Evolutionary conservation across 2,113 vertebrate genomes (phyloP).

Genomic region (Marcusenius ussheri): DNA sequence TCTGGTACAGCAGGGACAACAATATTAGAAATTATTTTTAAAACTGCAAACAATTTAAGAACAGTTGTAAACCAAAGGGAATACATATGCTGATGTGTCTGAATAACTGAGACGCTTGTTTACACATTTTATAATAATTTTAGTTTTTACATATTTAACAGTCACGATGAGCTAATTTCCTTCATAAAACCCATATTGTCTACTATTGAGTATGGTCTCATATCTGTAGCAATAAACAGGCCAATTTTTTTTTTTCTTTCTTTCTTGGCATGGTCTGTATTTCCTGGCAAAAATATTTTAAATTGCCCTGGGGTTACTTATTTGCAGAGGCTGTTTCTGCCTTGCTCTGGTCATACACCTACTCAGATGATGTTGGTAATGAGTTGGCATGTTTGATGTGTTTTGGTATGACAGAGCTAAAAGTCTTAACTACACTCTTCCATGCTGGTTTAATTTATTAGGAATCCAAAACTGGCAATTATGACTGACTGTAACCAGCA

Average conservation of each 20-base stretch:
- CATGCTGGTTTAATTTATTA: not conserved
- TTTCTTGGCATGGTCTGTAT: not conserved
- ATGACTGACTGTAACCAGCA: not conserved
- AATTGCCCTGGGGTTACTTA: not conserved
- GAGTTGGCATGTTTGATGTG: not conserved
- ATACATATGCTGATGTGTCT: not conserved
- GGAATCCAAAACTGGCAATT: not conserved
- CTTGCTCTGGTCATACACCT: not conserved
- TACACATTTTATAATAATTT: no score
- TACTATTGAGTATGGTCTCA: not conserved
- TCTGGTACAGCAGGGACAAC: not conserved
- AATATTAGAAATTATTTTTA: not conserved
- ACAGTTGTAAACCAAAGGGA: not conserved
- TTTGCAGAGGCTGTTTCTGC: not conserved
- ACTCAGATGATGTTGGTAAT: not conserved
- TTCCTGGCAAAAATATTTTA: not conserved
- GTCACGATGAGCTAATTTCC: not conserved
- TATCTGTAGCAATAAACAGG: not conserved
- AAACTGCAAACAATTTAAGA: not conserved
- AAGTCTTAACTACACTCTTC: not conserved
- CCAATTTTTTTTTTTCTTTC: not conserved
- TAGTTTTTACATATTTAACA: no score
- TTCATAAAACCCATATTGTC: not conserved
- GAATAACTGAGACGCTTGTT: no score
- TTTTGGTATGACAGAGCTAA: not conserved